These are phyloP conservation scores for Sander vitreus DNA, from an alignment of 2,113 vertebrate genomes.

Conservation along the genomic window DNA sequence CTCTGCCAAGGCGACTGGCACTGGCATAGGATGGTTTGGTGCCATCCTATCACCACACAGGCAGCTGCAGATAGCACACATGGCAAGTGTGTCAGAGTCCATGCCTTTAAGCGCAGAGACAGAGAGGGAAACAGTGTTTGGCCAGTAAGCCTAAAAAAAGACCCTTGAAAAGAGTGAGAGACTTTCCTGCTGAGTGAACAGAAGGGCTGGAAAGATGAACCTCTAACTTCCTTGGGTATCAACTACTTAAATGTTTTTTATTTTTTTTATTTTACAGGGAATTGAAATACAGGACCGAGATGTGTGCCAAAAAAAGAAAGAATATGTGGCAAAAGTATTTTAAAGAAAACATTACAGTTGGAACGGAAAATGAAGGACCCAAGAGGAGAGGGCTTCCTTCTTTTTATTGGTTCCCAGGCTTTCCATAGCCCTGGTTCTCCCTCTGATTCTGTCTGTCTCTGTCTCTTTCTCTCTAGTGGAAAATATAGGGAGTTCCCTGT, in stretches of 20 bases:
- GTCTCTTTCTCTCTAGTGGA: conserved; percentile 68
- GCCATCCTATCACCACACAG: conserved; percentile 79
- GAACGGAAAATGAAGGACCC: conserved; percentile 64
- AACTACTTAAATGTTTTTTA: conserved; percentile 52
- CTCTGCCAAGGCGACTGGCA: conserved; percentile 76
- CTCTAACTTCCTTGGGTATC: conserved; percentile 32
- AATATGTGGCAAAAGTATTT: conserved; percentile 46
- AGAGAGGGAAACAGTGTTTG: conserved; percentile 45
- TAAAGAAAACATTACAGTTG: conserved; percentile 54
- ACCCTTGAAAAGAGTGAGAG: conserved; percentile 36
- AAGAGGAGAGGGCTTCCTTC: conserved; percentile 64
- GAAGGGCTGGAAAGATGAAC: conserved; percentile 45
- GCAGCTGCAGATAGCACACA: conserved; percentile 77
- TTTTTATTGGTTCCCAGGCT: conserved; percentile 75
- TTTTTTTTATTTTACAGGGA: conserved; percentile 35
- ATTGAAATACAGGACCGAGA: conserved; percentile 36
- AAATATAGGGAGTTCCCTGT: conserved; percentile 70
- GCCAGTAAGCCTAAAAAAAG: conserved; percentile 38
- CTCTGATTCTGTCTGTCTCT: conserved; percentile 38
- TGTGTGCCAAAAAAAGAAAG: conserved; percentile 39
- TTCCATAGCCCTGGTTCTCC: conserved; percentile 49
- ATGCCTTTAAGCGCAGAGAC: conserved; percentile 64
- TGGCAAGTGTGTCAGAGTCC: conserved; percentile 62
- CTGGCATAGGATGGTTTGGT: conserved; percentile 32
- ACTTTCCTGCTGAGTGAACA: conserved; percentile 42